Evolutionary conservation across 2,113 vertebrate genomes (phyloP).

Genomic region (Xenotilapia caudafasciata): DNA sequence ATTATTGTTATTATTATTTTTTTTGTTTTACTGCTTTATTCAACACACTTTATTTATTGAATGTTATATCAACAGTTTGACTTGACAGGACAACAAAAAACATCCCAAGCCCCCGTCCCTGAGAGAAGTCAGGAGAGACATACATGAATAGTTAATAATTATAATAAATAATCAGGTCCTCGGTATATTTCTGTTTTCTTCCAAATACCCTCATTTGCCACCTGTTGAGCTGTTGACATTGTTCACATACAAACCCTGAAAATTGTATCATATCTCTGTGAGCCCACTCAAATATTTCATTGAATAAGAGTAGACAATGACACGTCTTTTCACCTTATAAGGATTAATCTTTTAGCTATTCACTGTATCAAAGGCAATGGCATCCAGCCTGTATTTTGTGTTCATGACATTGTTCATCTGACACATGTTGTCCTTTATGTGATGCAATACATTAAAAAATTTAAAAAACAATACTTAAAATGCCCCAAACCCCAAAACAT

Average conservation of each 20-base stretch:
- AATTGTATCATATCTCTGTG: not conserved
- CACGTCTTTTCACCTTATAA: not conserved
- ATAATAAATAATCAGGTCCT: not conserved
- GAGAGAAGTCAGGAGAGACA: not conserved
- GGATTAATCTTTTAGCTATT: not conserved
- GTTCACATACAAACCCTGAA: not conserved
- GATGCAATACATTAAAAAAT: not conserved
- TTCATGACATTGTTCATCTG: not conserved
- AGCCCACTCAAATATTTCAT: not conserved
- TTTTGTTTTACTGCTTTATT: not conserved
- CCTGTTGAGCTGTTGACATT: not conserved
- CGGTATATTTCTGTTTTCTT: not conserved
- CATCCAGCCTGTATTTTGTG: not conserved
- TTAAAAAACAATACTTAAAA: not conserved
- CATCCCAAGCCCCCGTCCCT: not conserved
- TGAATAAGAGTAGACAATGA: not conserved
- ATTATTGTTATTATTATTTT: rapidly evolving
- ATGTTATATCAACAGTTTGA: not conserved
- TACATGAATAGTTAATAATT: not conserved
- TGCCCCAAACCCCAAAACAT: not conserved
- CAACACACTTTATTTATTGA: not conserved
- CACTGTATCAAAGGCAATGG: not conserved
- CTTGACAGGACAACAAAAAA: not conserved
- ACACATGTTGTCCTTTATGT: not conserved
- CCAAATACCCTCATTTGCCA: not conserved